Base-by-base conservation (phyloP, 2,888 invertebrate species). In the Clivina fossor region DNA sequence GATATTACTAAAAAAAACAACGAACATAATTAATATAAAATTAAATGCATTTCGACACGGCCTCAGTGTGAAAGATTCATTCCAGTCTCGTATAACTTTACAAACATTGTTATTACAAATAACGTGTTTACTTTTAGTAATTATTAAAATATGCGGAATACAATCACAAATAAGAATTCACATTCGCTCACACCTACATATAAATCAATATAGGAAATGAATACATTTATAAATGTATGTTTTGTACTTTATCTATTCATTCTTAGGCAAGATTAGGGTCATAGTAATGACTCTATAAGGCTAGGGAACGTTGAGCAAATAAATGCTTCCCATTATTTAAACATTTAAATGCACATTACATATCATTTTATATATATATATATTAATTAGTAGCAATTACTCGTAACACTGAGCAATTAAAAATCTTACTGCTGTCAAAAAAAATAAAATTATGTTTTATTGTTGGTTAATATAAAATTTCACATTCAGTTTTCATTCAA, bases 181-280 rank as follows among this genome's bases (percentile, higher is more conserved):
- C 13, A 41, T 20, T 15, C 32, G 32, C 47, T 47, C n/a, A n/a
- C 33, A 11, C 9, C 47, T 22, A 53, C 43, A 44, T 11, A 40
- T 11, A 40, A 40, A 43, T 50, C 28, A 16, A 40, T n/a, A n/a
- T 53, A 44, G 53, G 47, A 54, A 55, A 55, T 55, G 47, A 55
- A 55, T 55, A 55, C 55, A 55, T 55, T 46, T 44, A 28, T 55
- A 47, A 55, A 55, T 53, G 53, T 44, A 53, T 55, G 28, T 44
- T 53, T 55, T 55, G 55, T 55, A 55, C 55, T 55, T 26, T 55
- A 38, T 37, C 47, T 47, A 38, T 40, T 46, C 38, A 30, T 47
- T 55, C 55, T 55, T 55, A 55, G 55, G 55, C 55, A 55, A 55
- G 55, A 55, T 24, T 24, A 47, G 30, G 53, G 53, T 44, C 53